phyloP scores from a whole-genome alignment of 2,113 vertebrate species.

The Macrotis lagotis region DNA sequence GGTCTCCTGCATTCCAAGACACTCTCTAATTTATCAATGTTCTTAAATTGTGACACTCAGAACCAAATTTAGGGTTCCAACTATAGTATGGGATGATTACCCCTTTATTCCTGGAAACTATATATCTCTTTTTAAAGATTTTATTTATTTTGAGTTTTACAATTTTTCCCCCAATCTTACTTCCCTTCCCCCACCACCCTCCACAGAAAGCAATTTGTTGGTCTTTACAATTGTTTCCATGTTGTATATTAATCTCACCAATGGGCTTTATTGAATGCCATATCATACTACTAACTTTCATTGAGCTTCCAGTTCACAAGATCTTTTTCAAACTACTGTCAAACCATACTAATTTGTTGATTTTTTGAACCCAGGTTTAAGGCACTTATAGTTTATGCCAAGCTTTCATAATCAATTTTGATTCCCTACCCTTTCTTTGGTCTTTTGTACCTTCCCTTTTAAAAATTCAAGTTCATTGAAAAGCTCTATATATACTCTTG shows the following conservation, averaged over 20 bases:
- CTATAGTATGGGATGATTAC: neutral
- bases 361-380: neutral
- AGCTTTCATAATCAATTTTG: neutral
- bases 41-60: neutral
- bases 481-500: neutral
- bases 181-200: too few relatives aligned
- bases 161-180: too few relatives aligned
- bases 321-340: neutral
- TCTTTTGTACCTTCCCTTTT: neutral
- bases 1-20: neutral
- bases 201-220: too few relatives aligned
- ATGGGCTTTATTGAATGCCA: neutral
- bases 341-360: neutral
- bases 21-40: neutral
- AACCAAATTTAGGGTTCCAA: neutral
- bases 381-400: neutral
- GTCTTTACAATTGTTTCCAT: too few relatives aligned
- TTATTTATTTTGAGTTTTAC: too few relatives aligned
- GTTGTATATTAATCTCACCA: too few relatives aligned
- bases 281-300: neutral
- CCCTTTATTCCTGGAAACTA: neutral
- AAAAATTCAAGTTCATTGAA: neutral
- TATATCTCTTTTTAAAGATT: neutral
- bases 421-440: neutral
- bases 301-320: neutral